Base-by-base conservation (phyloP, 1,140 invertebrate species). In the Zeugodacus cucurbitae region DNA sequence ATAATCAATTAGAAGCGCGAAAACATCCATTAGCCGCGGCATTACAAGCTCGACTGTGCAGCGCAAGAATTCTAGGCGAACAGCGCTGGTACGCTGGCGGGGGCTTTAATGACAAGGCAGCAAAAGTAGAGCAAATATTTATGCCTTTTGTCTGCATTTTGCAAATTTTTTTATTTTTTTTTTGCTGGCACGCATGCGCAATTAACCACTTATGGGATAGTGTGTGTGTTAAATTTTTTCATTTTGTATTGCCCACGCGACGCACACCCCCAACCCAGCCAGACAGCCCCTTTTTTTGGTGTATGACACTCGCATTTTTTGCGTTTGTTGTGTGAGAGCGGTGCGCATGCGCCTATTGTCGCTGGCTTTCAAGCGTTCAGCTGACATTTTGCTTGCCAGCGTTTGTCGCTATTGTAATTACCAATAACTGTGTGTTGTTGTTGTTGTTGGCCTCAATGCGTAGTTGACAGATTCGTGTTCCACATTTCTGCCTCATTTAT, bases 401-500 rank as follows among this genome's bases (percentile, higher is more conserved):
- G n/a, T 0, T 62, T 62, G 58, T 8, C 58, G n/a, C 58, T 22
- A 10, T 26, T 62, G 58, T 62, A 62, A 62, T 62, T 62, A 22
- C 64, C 20, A 37, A 41, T 7, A 11, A 17, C 37, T 17, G 70
- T 22, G 70, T 67, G 74, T 8, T 44, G 22, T 44, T n/a, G 74
- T 34, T 82, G 41, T 48, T 48, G n/a, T 82, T 44, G 37, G 5
- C 5, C 22, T 26, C 74, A 41, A 48, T 82, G 74, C 74, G 41
- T 82, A 82, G 34, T 41, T 82, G 74, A 82, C 74, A 82, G 74
- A 82, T 82, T 82, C 41, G 74, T 82, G 74, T 82, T 29, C 74
- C 74, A 82, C 74, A 48, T 82, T 82, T 82, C 41, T 82, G n/a
- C 41, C 74, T 82, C 74, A 82, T 82, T 82, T 64, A 87, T 87